phyloP scores from a whole-genome alignment of 1,140 invertebrate species.

The Drosophila willistoni region DNA sequence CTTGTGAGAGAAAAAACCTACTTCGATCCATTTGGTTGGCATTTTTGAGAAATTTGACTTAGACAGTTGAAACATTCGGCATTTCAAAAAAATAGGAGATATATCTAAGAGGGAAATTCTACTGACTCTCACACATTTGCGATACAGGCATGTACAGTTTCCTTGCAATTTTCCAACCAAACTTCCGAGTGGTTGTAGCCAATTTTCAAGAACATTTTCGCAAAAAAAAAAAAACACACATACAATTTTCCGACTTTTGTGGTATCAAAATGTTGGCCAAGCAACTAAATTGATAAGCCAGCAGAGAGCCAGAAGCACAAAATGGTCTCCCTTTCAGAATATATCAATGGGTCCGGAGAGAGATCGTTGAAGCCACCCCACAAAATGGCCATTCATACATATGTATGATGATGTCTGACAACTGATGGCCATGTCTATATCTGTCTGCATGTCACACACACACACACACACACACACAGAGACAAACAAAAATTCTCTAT shows the following conservation, averaged over 20 bases:
- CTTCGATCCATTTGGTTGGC: no score
- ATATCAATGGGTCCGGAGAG: constrained; percentile 5
- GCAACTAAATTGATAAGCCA: constrained; percentile 14
- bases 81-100: no score
- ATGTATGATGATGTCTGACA: constrained; percentile 60
- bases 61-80: no score
- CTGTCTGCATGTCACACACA: constrained; percentile 33
- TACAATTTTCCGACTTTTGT: neutral
- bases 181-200: no score
- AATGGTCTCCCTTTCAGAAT: neutral
- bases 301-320: neutral
- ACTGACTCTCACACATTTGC: no score
- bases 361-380: constrained; percentile 22
- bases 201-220: no score
- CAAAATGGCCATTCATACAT: constrained; percentile 37
- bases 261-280: constrained; percentile 6
- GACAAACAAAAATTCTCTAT: constrained; percentile 36
- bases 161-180: no score
- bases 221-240: no score
- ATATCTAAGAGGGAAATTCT: no score
- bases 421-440: constrained; percentile 30
- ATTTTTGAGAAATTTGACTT: no score
- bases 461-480: neutral
- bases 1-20: no score
- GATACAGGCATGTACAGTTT: no score